These are phyloP conservation scores for Periophthalmus magnuspinnatus DNA, from an alignment of 2,797 vertebrate species.

Conservation along the genomic window DNA sequence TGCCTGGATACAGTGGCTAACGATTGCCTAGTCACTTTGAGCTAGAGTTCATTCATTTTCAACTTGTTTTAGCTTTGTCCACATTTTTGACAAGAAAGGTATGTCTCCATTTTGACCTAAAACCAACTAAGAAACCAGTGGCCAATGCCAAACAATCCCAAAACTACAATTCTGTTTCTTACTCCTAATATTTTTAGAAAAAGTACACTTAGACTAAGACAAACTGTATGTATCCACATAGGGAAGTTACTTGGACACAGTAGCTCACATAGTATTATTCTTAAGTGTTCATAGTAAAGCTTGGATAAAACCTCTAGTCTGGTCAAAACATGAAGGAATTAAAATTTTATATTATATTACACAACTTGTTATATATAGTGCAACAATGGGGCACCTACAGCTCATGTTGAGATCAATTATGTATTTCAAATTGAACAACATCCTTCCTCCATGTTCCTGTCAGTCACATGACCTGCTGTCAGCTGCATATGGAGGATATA, in stretches of 20 bases:
- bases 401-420: slow-evolving; percentile 7
- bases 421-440: slow-evolving; percentile 10
- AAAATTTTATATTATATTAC: background rate
- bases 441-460: slow-evolving; percentile 1
- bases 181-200: background rate
- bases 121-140: slow-evolving; percentile 13
- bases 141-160: background rate
- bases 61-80: slow-evolving; percentile 47
- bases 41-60: slow-evolving; percentile 60
- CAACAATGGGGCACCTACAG: background rate
- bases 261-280: too few species aligned
- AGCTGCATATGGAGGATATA: background rate
- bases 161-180: background rate
- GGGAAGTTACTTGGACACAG: too few species aligned
- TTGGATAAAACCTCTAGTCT: too few species aligned
- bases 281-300: too few species aligned
- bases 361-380: background rate
- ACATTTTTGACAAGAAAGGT: slow-evolving; percentile 11
- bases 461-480: slow-evolving; percentile 4
- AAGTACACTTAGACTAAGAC: too few species aligned
- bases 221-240: too few species aligned
- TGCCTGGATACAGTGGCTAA: slow-evolving; percentile 18
- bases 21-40: slow-evolving; percentile 33
- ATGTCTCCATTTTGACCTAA: background rate
- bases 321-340: background rate